phyloP scores from a whole-genome alignment of 2,113 vertebrate species.

The Ahaetulla prasina region DNA sequence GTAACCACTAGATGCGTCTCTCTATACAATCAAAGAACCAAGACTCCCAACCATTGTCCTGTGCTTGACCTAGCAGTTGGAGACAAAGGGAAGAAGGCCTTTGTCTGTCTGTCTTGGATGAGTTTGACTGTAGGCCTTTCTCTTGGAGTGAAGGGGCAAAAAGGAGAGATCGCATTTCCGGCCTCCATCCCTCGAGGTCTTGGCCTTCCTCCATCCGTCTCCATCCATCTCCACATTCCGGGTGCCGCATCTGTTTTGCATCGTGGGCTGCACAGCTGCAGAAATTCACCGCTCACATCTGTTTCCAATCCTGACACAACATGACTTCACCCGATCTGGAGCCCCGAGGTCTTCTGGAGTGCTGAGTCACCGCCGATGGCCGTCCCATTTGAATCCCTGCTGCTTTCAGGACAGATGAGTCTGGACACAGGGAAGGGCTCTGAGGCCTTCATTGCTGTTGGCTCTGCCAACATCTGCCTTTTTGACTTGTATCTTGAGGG shows the following conservation, averaged over 20 bases:
- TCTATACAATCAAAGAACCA: no score
- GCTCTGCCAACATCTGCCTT: neutral
- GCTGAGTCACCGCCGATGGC: neutral
- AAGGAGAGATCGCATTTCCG: neutral
- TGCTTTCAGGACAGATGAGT: neutral
- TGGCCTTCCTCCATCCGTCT: neutral
- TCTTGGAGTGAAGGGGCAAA: conserved; percentile 20
- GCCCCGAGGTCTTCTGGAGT: neutral
- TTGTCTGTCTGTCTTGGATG: neutral
- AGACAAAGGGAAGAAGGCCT: neutral
- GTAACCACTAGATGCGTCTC: neutral
- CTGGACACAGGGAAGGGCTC: neutral
- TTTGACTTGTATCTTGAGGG: neutral
- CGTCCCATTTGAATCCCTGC: neutral
- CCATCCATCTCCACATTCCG: neutral
- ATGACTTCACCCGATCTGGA: conserved; percentile 9
- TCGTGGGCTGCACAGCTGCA: conserved; percentile 13
- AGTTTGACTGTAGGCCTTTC: neutral
- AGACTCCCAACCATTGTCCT: neutral
- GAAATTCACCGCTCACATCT: conserved; percentile 4
- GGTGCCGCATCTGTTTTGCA: conserved; percentile 17
- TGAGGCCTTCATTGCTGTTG: neutral
- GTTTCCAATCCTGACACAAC: conserved; percentile 19
- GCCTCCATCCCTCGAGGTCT: neutral
- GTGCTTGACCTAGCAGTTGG: neutral